Evolutionary conservation across 2,888 invertebrate genomes (phyloP).

Genomic region (Deilephila porcellus): DNA sequence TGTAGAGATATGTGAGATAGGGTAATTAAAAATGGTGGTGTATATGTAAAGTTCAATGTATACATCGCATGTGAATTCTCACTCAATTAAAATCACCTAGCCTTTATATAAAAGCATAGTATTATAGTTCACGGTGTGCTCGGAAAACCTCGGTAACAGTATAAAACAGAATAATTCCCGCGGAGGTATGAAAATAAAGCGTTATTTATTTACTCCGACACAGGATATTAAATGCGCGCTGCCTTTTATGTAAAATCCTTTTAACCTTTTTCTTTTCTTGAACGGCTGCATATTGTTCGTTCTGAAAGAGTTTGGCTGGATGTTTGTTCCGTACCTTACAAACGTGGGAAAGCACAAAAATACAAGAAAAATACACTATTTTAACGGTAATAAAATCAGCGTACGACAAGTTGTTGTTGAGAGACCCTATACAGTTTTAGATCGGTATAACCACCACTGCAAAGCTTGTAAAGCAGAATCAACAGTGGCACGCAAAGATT

Average conservation of each 20-base stretch:
- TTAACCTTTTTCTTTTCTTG: constrained; percentile 13
- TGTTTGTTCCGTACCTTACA: not conserved
- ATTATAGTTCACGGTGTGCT: too few relatives aligned
- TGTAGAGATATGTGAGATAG: too few relatives aligned
- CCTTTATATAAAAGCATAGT: too few relatives aligned
- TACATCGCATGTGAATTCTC: too few relatives aligned
- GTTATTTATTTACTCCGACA: constrained; percentile 19
- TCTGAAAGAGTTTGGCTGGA: constrained; percentile 4
- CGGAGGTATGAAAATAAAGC: not conserved
- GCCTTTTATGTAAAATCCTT: constrained; percentile 19
- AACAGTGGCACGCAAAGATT: too few relatives aligned
- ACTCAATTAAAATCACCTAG: too few relatives aligned
- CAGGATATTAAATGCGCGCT: constrained; percentile 16
- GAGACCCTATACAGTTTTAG: too few relatives aligned
- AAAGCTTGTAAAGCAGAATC: too few relatives aligned
- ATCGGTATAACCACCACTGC: too few relatives aligned
- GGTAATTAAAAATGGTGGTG: too few relatives aligned
- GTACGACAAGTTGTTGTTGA: too few relatives aligned
- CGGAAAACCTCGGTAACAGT: not conserved
- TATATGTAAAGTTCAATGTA: too few relatives aligned
- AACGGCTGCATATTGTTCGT: not conserved
- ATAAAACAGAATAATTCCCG: not conserved
- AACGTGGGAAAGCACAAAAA: not conserved
- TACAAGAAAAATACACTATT: not conserved
- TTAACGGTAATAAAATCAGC: not conserved